Conservation (phyloP, 2,113 vertebrate species). For the Misgurnus anguillicaudatus region DNA sequence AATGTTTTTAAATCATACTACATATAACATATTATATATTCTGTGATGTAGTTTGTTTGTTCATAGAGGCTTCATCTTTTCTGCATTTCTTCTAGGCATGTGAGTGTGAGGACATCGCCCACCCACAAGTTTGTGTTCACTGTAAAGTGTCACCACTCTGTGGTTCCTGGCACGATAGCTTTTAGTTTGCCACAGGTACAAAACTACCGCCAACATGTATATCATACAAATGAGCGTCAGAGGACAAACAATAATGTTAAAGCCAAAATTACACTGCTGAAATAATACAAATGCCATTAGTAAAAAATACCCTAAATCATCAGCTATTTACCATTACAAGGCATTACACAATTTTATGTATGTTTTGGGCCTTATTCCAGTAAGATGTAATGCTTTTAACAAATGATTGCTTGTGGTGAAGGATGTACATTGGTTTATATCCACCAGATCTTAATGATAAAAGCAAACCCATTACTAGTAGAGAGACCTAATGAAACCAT, state of each 20-base stretch:
- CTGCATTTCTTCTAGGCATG: constrained; percentile 77
- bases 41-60: background rate
- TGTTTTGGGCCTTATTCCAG: too few species aligned
- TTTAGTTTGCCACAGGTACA: constrained; percentile 97
- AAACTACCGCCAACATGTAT: background rate
- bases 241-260: constrained; percentile 3
- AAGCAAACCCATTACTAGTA: too few species aligned
- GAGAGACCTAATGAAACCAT: too few species aligned
- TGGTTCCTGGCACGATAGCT: constrained; percentile 87
- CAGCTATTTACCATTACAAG: too few species aligned
- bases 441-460: too few species aligned
- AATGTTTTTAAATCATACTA: too few species aligned
- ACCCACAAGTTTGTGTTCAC: constrained; percentile 94
- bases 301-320: too few species aligned
- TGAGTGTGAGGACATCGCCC: constrained; percentile 90
- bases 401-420: too few species aligned
- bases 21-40: background rate
- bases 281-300: too few species aligned
- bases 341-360: too few species aligned
- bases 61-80: background rate
- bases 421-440: too few species aligned
- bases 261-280: background rate
- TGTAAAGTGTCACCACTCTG: constrained; percentile 85
- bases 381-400: too few species aligned
- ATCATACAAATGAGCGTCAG: background rate